phyloP scores from a whole-genome alignment of 2,797 vertebrate species.

The Ctenosaura bakeri region DNA sequence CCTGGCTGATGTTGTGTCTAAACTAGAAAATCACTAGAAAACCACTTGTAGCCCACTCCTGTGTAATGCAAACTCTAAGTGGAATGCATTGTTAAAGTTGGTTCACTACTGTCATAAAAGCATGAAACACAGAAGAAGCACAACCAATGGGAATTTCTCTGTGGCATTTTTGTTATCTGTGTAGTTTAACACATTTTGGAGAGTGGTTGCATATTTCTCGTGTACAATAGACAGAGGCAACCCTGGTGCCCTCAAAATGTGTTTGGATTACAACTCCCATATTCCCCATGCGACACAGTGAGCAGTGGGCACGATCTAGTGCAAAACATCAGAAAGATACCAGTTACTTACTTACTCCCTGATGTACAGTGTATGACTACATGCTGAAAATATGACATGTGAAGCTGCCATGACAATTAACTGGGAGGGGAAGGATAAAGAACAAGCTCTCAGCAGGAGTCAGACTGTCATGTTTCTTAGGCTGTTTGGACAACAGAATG shows the following conservation, averaged over 20 bases:
- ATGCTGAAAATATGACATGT: neutral
- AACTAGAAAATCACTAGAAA: neutral
- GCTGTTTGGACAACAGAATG: neutral
- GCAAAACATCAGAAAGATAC: neutral
- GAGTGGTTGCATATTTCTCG: neutral
- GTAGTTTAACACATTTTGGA: neutral
- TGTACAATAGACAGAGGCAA: neutral
- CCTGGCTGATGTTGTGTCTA: no score
- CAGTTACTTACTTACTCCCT: neutral
- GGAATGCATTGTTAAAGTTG: neutral
- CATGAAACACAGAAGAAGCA: neutral
- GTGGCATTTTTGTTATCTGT: neutral
- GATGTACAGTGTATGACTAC: neutral
- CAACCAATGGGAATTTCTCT: neutral
- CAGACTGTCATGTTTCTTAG: neutral
- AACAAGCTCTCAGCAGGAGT: neutral
- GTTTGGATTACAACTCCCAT: neutral
- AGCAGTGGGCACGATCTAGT: neutral
- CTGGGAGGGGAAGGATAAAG: neutral
- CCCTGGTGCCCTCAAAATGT: neutral
- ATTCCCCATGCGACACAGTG: neutral
- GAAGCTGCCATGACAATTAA: no score
- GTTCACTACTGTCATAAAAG: neutral
- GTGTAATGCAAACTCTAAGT: neutral
- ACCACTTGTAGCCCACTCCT: neutral